Base-by-base conservation (phyloP, 2,888 invertebrate genomes). In the Thecophora atra region DNA sequence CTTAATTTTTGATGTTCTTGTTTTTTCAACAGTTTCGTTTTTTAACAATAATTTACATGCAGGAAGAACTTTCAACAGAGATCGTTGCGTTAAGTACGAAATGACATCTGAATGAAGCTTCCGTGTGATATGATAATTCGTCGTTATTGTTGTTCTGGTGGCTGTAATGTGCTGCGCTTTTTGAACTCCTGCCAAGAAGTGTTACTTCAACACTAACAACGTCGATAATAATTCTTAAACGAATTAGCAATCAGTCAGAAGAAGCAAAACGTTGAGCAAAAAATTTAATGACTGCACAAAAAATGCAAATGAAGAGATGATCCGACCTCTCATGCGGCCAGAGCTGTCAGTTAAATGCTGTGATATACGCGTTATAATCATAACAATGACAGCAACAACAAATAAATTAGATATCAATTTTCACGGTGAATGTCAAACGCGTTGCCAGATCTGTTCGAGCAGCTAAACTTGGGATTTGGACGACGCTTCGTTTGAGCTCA, bases 281-380 rank as follows among this genome's bases (percentile, higher is more conserved):
- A 37, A 47, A n/a, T n/a, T n/a, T 26, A 11, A 66, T 26, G 37
- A 68, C 44, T 68, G 42, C 68, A 60, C 7, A 51, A 70, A 72
- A 72, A 74, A 74, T 74, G 66, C 63, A 66, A 67, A 63, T 72
- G 42, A 26, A 8, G 42, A 13, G 30, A 73, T 70, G 68, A 77
- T 76, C 77, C n/a, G n/a, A n/a, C n/a, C 77, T 77, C 76, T 72
- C 64, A 63, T 65, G 30, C 72, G 76, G 26, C 76, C 76, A 75
- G 75, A 77, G 76, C 72, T 76, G 77, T 77, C 77, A 76, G 72
- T 76, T 63, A 63, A 26, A n/a, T n/a, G 58, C 11, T 60, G 60
- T 30, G 7, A 28, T 26, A n/a, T n/a, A 73, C 68, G 75, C 71
- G 72, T 64, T 69, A 42, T 51, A 47, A n/a, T 47, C 15, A 72